phyloP scores from a whole-genome alignment of 2,113 vertebrate species.

The Chascanopsetta lugubris region DNA sequence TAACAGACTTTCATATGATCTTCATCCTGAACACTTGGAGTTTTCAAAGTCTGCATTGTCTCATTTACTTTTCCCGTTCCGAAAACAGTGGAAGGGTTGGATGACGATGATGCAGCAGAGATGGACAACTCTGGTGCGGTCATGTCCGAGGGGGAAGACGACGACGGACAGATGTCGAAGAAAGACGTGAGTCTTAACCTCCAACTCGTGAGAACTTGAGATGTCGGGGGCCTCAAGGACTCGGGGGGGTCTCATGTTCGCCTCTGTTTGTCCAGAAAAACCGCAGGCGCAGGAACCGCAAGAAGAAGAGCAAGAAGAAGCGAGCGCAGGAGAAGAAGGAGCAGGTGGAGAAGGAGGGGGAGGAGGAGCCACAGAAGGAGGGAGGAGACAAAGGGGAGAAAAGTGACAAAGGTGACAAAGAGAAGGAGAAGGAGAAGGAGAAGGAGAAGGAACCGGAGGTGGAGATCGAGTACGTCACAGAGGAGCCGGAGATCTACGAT shows the following conservation, averaged over 20 bases:
- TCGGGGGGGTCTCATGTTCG: too few species aligned
- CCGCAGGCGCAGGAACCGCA: constrained; percentile 88
- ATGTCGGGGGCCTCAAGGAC: too few species aligned
- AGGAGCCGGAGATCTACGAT: constrained; percentile 91
- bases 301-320: constrained; percentile 88
- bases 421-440: constrained; percentile 44
- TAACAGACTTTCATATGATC: too few species aligned
- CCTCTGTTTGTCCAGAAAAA: constrained; percentile 87
- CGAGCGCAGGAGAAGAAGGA: constrained; percentile 80
- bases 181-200: constrained; percentile 82
- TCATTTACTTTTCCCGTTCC: not conserved
- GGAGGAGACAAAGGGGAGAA: constrained; percentile 30
- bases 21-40: too few species aligned
- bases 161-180: constrained; percentile 80
- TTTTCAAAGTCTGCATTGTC: not conserved
- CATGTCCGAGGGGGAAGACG: constrained; percentile 86
- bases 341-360: constrained; percentile 71
- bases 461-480: constrained; percentile 91
- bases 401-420: constrained; percentile 48
- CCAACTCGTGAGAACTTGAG: too few species aligned
- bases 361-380: constrained; percentile 32
- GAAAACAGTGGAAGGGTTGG: constrained; percentile 78
- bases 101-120: constrained; percentile 75
- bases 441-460: constrained; percentile 81
- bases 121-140: constrained; percentile 73